Conservation (phyloP, 2,797 vertebrate genomes). For the Caiman crocodilus region DNA sequence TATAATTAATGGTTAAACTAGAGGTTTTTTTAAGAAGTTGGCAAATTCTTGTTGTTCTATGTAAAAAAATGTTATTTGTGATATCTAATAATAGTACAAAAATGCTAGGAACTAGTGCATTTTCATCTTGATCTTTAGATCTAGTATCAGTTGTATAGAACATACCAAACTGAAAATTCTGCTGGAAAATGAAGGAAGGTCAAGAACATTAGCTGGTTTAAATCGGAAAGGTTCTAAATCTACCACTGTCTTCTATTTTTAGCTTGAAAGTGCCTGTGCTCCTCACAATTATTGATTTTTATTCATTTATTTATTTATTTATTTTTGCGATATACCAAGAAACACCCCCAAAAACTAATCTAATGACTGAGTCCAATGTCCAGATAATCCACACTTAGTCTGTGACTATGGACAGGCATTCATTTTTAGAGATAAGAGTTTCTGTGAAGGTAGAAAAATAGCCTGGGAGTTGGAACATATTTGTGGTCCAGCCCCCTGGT, state of each 20-base stretch:
- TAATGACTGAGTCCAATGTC: background rate
- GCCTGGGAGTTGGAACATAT: no score
- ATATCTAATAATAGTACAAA: background rate
- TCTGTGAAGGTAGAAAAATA: no score
- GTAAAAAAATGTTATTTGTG: background rate
- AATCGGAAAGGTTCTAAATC: background rate
- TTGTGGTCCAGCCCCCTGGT: no score
- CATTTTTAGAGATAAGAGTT: no score
- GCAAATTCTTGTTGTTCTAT: background rate
- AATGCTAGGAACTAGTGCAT: background rate
- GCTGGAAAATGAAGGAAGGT: background rate
- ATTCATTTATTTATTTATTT: no score
- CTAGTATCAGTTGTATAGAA: background rate
- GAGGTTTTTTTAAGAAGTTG: constrained; percentile 34
- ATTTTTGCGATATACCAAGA: background rate
- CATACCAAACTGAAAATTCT: background rate
- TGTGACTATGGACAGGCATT: no score
- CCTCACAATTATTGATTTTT: background rate
- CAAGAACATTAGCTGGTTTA: background rate
- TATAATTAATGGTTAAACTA: constrained; percentile 46
- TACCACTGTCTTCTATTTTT: background rate
- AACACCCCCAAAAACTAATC: background rate
- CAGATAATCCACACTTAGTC: no score
- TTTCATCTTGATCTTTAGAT: background rate
- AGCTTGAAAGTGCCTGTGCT: background rate